Evolutionary conservation across 64 coral and sea anemone species (phyloP), one percentile per base, ranked within the genome.

Genomic region (Cladopsammia gracilis): DNA sequence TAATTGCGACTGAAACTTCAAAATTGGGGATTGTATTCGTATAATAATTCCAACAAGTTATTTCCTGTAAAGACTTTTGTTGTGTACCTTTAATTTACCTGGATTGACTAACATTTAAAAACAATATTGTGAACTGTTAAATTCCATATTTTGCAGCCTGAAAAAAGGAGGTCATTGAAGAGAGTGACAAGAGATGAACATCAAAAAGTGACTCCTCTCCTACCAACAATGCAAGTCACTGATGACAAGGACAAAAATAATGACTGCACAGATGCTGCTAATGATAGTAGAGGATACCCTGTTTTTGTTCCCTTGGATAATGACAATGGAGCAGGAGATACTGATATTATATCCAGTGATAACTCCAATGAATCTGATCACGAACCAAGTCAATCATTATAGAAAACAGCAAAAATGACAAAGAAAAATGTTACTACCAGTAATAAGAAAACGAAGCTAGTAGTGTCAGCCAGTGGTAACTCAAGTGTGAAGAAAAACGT

Each of bases 211-310:
- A 20, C 15, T 19, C 67, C 67, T 70, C 67, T 20, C 20, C 67
- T 70, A 26, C 67, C 67, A 70, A 70, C 25, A 25, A 70, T 70
- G 67, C 0, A 23, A 70, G 25, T 25, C 18, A 25, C 10, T 70
- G 67, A 70, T 70, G 67, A 70, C 67, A 70, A 70, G 25, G 67
- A 70, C 67, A 70, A 25, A 70, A 53, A 53, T 5, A 26, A 70
- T 34, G 67, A 25, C 10, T 15, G 23, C 67, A 70, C 20, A 25
- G 25, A 70, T 70, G 9, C 10, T 25, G 23, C 7, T 70, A 70
- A 26, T 7, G 23, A 70, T 70, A 9, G 23, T 70, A 26, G 67
- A 23, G 10, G 67, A 65, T 19, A 65, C 62, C 5, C 62, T 65
- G 62, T 19, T 65, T 65, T 65, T 65, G 62, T 5, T 65, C 22